Percentiles rank a stretch among this genome's conserved stretches.
Conservation (phyloP, 2,888 invertebrate species). For the Drosophila kanekoi region DNA sequence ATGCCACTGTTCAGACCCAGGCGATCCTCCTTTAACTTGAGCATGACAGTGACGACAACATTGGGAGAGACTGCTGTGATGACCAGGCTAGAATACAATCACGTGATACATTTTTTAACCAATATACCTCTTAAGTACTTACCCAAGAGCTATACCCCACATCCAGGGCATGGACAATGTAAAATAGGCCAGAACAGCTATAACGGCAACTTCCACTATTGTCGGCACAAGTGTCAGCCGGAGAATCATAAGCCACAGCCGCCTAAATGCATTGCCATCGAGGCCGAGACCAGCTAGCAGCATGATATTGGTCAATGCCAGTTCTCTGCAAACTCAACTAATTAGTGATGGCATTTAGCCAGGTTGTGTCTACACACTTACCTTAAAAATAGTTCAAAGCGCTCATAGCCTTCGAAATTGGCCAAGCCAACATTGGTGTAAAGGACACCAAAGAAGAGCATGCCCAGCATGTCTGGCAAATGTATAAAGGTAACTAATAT, state of each 20-base stretch:
- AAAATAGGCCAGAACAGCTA: conserved; percentile 86
- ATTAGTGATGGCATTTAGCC: not conserved
- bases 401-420: conserved; percentile 85
- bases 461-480: conserved; percentile 87
- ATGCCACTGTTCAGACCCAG: conserved; percentile 90
- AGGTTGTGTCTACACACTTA: conserved; percentile 57
- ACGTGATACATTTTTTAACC: conserved; percentile 3
- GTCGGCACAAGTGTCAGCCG: conserved; percentile 88
- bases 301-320: conserved; percentile 88
- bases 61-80: conserved; percentile 90
- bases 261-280: conserved; percentile 87
- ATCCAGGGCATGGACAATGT: conserved; percentile 87
- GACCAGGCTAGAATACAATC: conserved; percentile 86
- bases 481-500: conserved; percentile 80
- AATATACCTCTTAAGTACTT: conserved; percentile 59
- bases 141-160: conserved; percentile 87
- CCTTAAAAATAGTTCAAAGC: conserved; percentile 86
- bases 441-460: conserved; percentile 87
- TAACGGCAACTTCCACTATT: conserved; percentile 86
- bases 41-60: conserved; percentile 90
- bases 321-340: conserved; percentile 85
- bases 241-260: conserved; percentile 86
- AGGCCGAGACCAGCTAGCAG: conserved; percentile 88
- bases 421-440: conserved; percentile 86
- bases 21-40: conserved; percentile 87